These are phyloP conservation scores for Cyclopterus lumpus DNA, from an alignment of 2,797 vertebrate species.

Conservation along the genomic window DNA sequence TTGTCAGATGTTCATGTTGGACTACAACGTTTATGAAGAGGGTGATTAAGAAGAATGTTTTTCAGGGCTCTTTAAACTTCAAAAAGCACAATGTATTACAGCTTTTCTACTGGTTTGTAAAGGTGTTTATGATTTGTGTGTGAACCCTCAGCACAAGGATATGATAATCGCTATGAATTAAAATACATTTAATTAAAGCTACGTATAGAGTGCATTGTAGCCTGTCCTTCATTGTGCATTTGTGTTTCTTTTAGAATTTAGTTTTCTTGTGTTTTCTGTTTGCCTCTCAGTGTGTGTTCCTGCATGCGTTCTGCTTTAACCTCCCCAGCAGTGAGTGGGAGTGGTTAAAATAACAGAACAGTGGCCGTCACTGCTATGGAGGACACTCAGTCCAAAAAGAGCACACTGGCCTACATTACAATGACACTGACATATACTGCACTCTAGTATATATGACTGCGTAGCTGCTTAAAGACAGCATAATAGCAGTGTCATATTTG, in stretches of 20 bases:
- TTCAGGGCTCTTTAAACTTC: constrained; percentile 9
- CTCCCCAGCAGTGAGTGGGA: constrained; percentile 35
- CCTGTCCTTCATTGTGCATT: not conserved
- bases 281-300: constrained; percentile 20
- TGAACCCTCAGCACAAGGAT: not conserved
- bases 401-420: constrained; percentile 66
- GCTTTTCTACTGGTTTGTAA: not conserved
- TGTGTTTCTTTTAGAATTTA: not conserved
- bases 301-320: constrained; percentile 23
- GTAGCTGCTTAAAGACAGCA: constrained; percentile 19
- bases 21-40: constrained; percentile 22
- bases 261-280: constrained; percentile 27
- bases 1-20: constrained; percentile 3
- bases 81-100: constrained; percentile 5
- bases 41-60: constrained; percentile 8
- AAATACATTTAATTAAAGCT: constrained; percentile 3
- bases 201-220: not conserved
- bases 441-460: constrained; percentile 1
- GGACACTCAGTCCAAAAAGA: constrained; percentile 43
- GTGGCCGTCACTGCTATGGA: constrained; percentile 22
- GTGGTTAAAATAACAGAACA: constrained; percentile 48
- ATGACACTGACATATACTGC: constrained; percentile 55
- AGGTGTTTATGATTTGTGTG: constrained; percentile 11
- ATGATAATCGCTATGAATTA: constrained; percentile 2
- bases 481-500: constrained; percentile 21